Evolutionary conservation across 2,797 vertebrate species (phyloP).

Genomic region (Phoxinus dragarum): DNA sequence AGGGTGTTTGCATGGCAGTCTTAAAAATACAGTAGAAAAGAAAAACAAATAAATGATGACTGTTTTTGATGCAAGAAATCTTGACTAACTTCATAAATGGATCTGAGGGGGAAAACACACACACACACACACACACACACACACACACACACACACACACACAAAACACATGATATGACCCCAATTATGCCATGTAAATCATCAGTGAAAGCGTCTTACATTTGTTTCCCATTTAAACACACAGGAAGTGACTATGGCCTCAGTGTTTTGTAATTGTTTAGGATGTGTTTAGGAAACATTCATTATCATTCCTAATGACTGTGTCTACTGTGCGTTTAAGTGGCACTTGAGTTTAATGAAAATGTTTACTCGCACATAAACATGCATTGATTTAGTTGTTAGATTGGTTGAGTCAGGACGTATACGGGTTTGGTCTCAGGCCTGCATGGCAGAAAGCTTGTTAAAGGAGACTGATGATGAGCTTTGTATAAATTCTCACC

Average conservation of each 20-base stretch:
- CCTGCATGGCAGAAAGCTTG: background rate
- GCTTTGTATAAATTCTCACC: background rate
- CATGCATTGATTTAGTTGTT: slow-evolving; percentile 24
- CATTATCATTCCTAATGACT: slow-evolving; percentile 16
- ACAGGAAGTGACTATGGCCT: slow-evolving; percentile 12
- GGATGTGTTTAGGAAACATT: slow-evolving; percentile 33
- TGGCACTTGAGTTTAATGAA: slow-evolving; percentile 27
- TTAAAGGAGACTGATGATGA: background rate
- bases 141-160: too few relatives aligned
- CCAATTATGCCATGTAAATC: background rate
- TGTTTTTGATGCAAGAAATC: background rate
- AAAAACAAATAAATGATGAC: background rate
- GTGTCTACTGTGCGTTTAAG: slow-evolving; percentile 27
- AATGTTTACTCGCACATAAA: slow-evolving; percentile 33
- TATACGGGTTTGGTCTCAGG: background rate
- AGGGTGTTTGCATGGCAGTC: background rate
- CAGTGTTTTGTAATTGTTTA: slow-evolving; percentile 6
- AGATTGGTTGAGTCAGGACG: slow-evolving; percentile 18
- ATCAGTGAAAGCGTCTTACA: background rate
- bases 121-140: too few relatives aligned
- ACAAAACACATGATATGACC: background rate
- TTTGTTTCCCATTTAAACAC: slow-evolving; percentile 4
- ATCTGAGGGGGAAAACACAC: too few relatives aligned
- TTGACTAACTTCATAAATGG: background rate
- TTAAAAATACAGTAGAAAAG: background rate